Evolutionary conservation across 2,113 vertebrate species (phyloP), one percentile per base, ranked within the genome.

Genomic region (Anseranas semipalmata): DNA sequence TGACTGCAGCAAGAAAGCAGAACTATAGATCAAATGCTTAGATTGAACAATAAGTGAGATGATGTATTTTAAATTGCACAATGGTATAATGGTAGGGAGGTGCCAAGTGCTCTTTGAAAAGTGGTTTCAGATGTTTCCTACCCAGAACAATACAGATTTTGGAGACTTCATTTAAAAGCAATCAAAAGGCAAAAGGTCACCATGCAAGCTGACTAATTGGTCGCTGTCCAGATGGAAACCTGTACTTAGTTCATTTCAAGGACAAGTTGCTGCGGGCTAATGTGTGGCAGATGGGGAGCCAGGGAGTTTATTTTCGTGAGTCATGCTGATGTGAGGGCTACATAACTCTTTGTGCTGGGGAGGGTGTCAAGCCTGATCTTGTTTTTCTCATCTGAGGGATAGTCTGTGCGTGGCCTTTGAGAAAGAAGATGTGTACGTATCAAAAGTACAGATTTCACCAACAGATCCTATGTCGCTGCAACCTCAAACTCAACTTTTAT

Each of bases 61-160:
- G 41, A 41, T 94, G 79, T 72, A 84, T 88, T 96, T 92, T 87
- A 95, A 96, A 95, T 95, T 77, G 33, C 30, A 87, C 72, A 73
- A 30, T 76, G 53, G 76, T 93, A 37, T 48, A 92, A 83, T 65
- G 55, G 59, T 43, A 79, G 70, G 93, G 71, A 94, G 85, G 85
- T 85, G 79, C 86, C 90, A 90, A 93, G 93, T 21, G 4, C 72
- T 52, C 85, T 92, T 87, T 94, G 83, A 58, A 93, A 96, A 96
- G 65, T 71, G 48, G 73, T 60, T 93, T 89, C 87, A 97, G 91
- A 95, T 96, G 84, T 95, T 81, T 94, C 90, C 92, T 95, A 95
- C 89, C 18, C 83, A 95, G 94, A 79, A 85, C 84, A 97, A 88
- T 91, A 84, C 30, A 75, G 82, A 93, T 93, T 94, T 87, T 75